Conservation (phyloP, 2,888 invertebrate species). For the Xestia c-nigrum region DNA sequence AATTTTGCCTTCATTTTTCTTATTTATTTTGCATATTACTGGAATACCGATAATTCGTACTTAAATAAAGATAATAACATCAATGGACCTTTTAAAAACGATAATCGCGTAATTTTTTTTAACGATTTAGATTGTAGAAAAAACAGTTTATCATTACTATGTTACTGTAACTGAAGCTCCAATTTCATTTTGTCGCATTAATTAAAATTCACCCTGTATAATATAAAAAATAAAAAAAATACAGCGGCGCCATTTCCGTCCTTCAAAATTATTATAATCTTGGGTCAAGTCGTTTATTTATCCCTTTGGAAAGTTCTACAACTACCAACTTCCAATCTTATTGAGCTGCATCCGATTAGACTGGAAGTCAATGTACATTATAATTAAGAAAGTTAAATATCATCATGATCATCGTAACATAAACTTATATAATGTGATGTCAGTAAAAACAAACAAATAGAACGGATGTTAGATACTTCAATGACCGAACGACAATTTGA, state of each 20-base stretch:
- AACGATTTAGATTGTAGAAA: no score
- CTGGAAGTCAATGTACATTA: not conserved
- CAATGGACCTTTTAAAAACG: no score
- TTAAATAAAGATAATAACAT: no score
- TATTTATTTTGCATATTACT: no score
- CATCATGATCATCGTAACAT: not conserved
- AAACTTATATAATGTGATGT: not conserved
- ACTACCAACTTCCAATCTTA: not conserved
- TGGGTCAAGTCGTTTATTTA: not conserved
- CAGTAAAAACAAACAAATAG: not conserved
- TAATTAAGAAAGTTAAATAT: not conserved
- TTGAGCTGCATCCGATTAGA: not conserved
- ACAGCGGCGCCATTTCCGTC: not conserved
- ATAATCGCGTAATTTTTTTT: no score
- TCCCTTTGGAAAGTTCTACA: not conserved
- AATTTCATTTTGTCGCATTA: no score
- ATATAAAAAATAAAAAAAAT: no score
- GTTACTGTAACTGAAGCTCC: no score
- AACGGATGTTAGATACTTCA: not conserved
- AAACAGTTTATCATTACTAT: no score
- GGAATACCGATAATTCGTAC: no score
- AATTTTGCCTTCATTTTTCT: no score
- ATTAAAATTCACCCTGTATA: no score
- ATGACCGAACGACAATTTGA: not conserved
- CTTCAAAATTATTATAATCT: not conserved